Base-by-base conservation (phyloP, 2,113 vertebrate species). In the Nematolebias whitei region DNA sequence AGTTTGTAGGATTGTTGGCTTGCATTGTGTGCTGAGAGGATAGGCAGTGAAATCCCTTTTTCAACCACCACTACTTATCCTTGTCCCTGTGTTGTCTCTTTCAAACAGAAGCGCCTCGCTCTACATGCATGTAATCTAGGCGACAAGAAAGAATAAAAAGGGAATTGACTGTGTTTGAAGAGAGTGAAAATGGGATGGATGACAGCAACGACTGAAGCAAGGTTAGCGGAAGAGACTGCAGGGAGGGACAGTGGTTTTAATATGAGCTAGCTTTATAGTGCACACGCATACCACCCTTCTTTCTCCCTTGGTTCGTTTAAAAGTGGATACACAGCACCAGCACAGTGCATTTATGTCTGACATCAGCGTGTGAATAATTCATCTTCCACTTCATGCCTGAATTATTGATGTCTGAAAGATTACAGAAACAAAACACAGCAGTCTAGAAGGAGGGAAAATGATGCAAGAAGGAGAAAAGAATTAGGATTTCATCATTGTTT, bases 371-470 rank as follows among this genome's bases (percentile, higher is more conserved):
- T 92, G 87, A 92, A 93, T 92, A 85, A 93, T 92, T 92, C 83
- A 92, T 85, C 68, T 69, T 71, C 65, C 72, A 88, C 86, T 89
- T 88, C 83, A 81, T 72, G 85, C 50, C 71, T 92, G 86, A 92
- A 92, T 93, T 91, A 92, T 93, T 93, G 87, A 93, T 91, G 81
- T 76, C 62, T 81, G 41, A 85, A 83, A 89, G 82, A 89, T 84
- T 71, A 76, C 70, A 76, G 72, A 85, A 76, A 80, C 55, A 76
- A 74, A 82, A 75, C 88, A 65, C 74, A 63, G 77, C 64, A 39
- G 78, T 64, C 32, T 80, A 5, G 54, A 75, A 68, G 67, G 60
- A 74, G 64, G 53, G 52, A 74, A 70, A 51, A 67, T 90, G 90
- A 92, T 87, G 89, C 87, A 90, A 87, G 81, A 79, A 13, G 66